Conservation (phyloP, 1,140 invertebrate species). For the Dendrolimus punctatus region DNA sequence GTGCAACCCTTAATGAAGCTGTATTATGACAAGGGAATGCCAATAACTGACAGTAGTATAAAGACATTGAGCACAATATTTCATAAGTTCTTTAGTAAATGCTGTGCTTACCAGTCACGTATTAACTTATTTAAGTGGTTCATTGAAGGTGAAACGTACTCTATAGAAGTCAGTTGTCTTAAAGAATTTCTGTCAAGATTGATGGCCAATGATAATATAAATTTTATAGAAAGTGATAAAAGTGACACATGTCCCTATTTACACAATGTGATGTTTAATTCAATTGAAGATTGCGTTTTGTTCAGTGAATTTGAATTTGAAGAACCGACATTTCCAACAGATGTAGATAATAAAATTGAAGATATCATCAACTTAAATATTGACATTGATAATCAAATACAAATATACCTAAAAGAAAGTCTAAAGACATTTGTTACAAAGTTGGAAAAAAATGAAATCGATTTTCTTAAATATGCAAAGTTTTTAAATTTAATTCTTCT, state of each 20-base stretch:
- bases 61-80: constrained; percentile 34
- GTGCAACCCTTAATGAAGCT: constrained; percentile 38
- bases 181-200: constrained; percentile 35
- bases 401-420: constrained; percentile 24
- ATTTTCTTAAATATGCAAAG: constrained; percentile 25
- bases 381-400: constrained; percentile 22
- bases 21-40: constrained; percentile 52
- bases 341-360: constrained; percentile 4
- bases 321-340: constrained; percentile 5
- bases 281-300: constrained; percentile 39
- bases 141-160: constrained; percentile 18
- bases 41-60: constrained; percentile 36
- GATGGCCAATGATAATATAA: constrained; percentile 40
- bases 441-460: constrained; percentile 18
- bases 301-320: constrained; percentile 50
- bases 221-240: constrained; percentile 7
- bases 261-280: constrained; percentile 35
- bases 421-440: constrained; percentile 14
- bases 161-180: constrained; percentile 16
- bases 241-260: constrained; percentile 16
- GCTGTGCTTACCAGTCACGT: constrained; percentile 25
- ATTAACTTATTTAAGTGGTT: constrained; percentile 43
- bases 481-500: constrained; percentile 24
- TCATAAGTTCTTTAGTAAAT: constrained; percentile 46
- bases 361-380: constrained; percentile 21